These are phyloP conservation scores for Sycophila texana DNA, from an alignment of 2,888 invertebrate genomes.

Conservation along the genomic window DNA sequence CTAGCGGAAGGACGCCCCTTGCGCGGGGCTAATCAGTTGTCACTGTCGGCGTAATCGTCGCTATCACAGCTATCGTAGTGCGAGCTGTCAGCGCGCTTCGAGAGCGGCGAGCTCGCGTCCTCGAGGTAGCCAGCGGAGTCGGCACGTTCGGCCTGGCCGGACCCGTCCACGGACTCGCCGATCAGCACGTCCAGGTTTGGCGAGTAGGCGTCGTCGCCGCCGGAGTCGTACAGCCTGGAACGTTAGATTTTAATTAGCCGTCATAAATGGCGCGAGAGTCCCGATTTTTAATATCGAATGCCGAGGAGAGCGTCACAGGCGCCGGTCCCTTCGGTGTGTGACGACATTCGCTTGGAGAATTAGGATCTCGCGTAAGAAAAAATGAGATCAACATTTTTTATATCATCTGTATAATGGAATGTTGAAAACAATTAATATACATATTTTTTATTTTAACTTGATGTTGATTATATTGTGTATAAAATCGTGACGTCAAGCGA, in stretches of 20 bases:
- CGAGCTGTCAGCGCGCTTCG: constrained; percentile 62
- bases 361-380: too few species aligned
- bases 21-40: constrained; percentile 63
- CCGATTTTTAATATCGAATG: too few species aligned
- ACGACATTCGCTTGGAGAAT: too few species aligned
- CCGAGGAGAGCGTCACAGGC: too few species aligned
- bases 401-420: too few species aligned
- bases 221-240: constrained; percentile 67
- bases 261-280: too few species aligned
- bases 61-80: constrained; percentile 73
- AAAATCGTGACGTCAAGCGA: too few species aligned
- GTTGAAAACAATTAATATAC: too few species aligned
- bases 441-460: too few species aligned
- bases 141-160: constrained; percentile 14
- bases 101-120: constrained; percentile 16
- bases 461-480: too few species aligned
- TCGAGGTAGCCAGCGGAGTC: constrained; percentile 28
- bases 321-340: too few species aligned
- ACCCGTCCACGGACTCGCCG: constrained; percentile 62
- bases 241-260: constrained; percentile 20
- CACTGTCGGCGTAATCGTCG: constrained; percentile 74
- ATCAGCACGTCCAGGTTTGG: constrained; percentile 81
- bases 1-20: background rate
- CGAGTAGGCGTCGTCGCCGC: constrained; percentile 80
- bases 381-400: too few species aligned